Evolutionary conservation across 2,888 invertebrate genomes (phyloP), one percentile per base, ranked within the genome.

Genomic region (Boloria euphrosyne): DNA sequence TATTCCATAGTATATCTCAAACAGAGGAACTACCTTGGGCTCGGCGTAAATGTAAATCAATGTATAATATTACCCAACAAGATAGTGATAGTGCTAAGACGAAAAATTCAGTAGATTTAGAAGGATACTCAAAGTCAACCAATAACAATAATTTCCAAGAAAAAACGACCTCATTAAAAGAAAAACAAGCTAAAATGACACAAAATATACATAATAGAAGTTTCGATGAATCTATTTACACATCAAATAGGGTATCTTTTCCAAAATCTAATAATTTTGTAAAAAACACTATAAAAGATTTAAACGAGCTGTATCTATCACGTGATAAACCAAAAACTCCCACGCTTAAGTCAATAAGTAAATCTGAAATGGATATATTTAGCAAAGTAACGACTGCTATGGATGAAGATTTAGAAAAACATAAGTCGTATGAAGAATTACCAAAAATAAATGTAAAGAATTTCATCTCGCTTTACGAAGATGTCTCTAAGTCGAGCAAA

Each of bases 361-460:
- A 86, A 77, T 92, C 92, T 22, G 92, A 92, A 80, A 90, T 89
- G 90, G 92, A 92, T 66, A 88, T 92, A 73, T 92, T 91, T 62
- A 90, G 80, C 65, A 92, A 89, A 80, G 71, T 79, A n/a, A 72
- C 80, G 61, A 76, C 70, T 60, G 78, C 78, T 63, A 58, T 73
- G 47, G 80, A 84, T 43, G 82, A 84, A 57, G 80, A 83, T 63
- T 77, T 89, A 54, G 87, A 90, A 58, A 89, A 86, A 79, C 82
- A 90, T 71, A 90, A 88, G 71, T 92, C 92, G 14, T 91, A 80
- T 68, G 90, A 90, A 65, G 89, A 91, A 74, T 78, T 92, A 52
- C 91, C 90, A 38, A 89, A 86, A 82, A 85, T 86, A 52, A 89
- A 84, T 71, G 90, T 92, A 0, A 90, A 89, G 77, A 89, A 76